Conservation (phyloP, 2,888 invertebrate species). For the Dioctria rufipes region DNA sequence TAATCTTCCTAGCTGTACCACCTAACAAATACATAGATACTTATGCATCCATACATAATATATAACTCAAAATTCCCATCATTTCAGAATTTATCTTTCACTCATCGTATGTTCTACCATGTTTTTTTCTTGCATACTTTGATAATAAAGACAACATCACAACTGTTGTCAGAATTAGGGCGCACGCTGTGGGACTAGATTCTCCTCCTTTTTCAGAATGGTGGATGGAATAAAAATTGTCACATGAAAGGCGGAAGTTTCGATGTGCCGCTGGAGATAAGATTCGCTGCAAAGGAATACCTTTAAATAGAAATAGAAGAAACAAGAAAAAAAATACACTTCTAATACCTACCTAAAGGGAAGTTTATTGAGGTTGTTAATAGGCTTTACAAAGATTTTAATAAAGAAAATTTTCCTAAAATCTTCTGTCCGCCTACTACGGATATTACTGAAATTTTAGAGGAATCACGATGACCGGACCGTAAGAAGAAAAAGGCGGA, state of each 20-base stretch:
- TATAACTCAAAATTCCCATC: background rate
- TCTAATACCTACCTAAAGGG: conserved; percentile 49
- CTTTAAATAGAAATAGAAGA: background rate
- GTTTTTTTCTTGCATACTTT: conserved; percentile 49
- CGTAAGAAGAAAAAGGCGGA: no score
- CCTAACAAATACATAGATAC: no score
- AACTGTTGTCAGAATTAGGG: conserved; percentile 4
- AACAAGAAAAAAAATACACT: conserved; percentile 52
- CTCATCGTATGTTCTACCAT: conserved; percentile 36
- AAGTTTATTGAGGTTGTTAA: conserved; percentile 57
- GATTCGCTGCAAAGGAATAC: background rate
- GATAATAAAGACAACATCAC: conserved; percentile 44
- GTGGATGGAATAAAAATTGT: conserved; percentile 15
- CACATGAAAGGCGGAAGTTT: conserved; percentile 24
- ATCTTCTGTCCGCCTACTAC: conserved; percentile 51
- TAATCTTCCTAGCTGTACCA: no score
- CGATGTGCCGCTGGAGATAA: background rate
- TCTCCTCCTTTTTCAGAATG: background rate
- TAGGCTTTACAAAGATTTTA: conserved; percentile 58
- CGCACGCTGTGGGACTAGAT: background rate
- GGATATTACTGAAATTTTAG: conserved; percentile 47
- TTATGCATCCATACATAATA: no score
- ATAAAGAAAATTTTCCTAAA: conserved; percentile 56
- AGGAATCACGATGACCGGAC: background rate
- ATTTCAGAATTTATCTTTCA: conserved; percentile 37